Evolutionary conservation across 2,113 vertebrate genomes (phyloP).

Genomic region (Aldabrachelys gigantea): DNA sequence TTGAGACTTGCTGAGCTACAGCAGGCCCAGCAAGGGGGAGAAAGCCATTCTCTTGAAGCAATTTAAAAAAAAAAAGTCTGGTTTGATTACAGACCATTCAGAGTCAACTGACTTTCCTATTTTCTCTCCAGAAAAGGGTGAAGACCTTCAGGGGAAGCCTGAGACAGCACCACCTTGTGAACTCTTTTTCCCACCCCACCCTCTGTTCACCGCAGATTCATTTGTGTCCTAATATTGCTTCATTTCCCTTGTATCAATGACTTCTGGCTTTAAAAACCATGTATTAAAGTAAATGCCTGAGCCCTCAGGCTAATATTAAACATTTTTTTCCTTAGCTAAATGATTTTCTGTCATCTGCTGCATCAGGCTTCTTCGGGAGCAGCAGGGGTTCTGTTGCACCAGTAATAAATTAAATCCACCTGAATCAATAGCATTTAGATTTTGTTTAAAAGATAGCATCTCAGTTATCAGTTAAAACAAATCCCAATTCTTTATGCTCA

Average conservation of each 20-base stretch:
- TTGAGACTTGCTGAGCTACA: conserved; percentile 50
- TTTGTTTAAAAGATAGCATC: conserved; percentile 62
- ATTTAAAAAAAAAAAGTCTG: conserved; percentile 20
- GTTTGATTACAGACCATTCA: conserved; percentile 59
- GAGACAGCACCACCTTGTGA: not conserved
- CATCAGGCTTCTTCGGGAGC: conserved; percentile 68
- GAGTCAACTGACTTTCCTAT: conserved; percentile 35
- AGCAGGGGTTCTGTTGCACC: conserved; percentile 67
- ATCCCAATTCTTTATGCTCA: conserved; percentile 27
- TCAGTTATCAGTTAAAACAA: conserved; percentile 55
- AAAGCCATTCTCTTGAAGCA: conserved; percentile 38
- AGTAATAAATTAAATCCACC: conserved; percentile 80
- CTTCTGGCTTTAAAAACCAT: conserved; percentile 55
- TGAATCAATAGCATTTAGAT: conserved; percentile 80
- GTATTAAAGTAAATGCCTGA: conserved; percentile 74
- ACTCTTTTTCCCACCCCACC: conserved; percentile 48
- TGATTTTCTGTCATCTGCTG: conserved; percentile 80
- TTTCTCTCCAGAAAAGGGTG: not conserved
- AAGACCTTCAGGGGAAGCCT: conserved; percentile 1
- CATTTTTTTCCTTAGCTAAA: conserved; percentile 75
- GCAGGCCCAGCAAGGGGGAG: conserved; percentile 19
- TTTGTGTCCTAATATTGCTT: conserved; percentile 61
- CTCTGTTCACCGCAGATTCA: conserved; percentile 43
- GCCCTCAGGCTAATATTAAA: conserved; percentile 75
- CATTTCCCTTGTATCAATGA: conserved; percentile 63